Evolutionary conservation across 2,888 invertebrate genomes (phyloP).

Genomic region (Nephrotoma appendiculata): DNA sequence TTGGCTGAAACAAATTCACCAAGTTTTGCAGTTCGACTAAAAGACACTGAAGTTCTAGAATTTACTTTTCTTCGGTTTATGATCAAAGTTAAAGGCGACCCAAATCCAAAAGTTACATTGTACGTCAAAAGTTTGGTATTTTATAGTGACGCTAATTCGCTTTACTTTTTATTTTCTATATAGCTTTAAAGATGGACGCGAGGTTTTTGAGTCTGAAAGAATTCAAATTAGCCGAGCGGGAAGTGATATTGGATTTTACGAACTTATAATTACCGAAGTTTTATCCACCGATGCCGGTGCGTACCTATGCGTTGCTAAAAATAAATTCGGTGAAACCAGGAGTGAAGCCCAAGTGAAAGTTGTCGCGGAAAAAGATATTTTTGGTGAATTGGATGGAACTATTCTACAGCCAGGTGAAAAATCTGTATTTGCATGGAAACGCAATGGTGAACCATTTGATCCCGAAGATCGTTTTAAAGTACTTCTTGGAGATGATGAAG

Average conservation of each 20-base stretch:
- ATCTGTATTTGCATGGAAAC: slow-evolving; percentile 67
- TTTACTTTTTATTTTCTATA: slow-evolving; percentile 3
- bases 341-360: slow-evolving; percentile 67
- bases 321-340: slow-evolving; percentile 62
- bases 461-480: slow-evolving; percentile 88
- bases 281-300: slow-evolving; percentile 60
- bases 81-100: slow-evolving; percentile 76
- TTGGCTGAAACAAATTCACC: slow-evolving; percentile 61
- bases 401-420: slow-evolving; percentile 58
- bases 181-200: slow-evolving; percentile 69
- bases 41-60: slow-evolving; percentile 75
- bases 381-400: slow-evolving; percentile 56
- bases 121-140: slow-evolving; percentile 36
- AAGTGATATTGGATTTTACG: slow-evolving; percentile 72
- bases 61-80: slow-evolving; percentile 78
- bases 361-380: slow-evolving; percentile 65
- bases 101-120: slow-evolving; percentile 84
- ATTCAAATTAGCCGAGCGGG: slow-evolving; percentile 58
- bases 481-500: slow-evolving; percentile 79
- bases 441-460: slow-evolving; percentile 72
- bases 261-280: slow-evolving; percentile 73
- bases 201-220: slow-evolving; percentile 51
- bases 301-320: slow-evolving; percentile 73
- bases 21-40: slow-evolving; percentile 69
- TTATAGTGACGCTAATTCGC: not conserved